A percentile compares a stretch with the other conserved stretches of the same genome.
These are phyloP conservation scores for Hylyphantes graminicola DNA, from an alignment of 1,140 invertebrate species.

Conservation along the genomic window DNA sequence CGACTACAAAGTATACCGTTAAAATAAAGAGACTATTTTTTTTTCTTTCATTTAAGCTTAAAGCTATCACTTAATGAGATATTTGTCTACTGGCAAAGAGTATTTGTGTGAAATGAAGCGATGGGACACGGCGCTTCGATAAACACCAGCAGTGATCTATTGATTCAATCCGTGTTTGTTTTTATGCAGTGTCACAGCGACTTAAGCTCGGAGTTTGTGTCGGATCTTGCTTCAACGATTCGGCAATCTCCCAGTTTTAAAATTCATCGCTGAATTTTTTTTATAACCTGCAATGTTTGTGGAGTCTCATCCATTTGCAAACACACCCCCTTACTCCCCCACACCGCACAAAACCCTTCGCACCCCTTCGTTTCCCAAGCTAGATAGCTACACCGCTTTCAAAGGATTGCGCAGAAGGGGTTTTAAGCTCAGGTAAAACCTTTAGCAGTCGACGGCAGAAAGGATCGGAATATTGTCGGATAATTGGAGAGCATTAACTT, in stretches of 20 bases:
- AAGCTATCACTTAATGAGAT: conserved; percentile 57
- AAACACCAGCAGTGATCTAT: conserved; percentile 47
- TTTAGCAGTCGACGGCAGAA: conserved; percentile 28
- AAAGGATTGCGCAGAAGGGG: conserved; percentile 5
- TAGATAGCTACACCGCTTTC: conserved; percentile 43
- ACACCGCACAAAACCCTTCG: background rate
- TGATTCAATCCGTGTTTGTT: conserved; percentile 38
- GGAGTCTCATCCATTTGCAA: conserved; percentile 51
- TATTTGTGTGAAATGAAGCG: conserved; percentile 46
- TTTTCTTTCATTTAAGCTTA: conserved; percentile 30
- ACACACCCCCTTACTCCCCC: conserved; percentile 20
- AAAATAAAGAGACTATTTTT: conserved; percentile 17
- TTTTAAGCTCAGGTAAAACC: conserved; percentile 51
- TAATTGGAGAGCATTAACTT: conserved; percentile 60
- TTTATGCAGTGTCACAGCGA: conserved; percentile 31
- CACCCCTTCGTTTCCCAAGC: conserved; percentile 41
- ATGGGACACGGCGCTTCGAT: conserved; percentile 45
- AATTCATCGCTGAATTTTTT: conserved; percentile 22
- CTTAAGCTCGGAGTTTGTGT: conserved; percentile 43
- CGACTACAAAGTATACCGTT: conserved; percentile 12
- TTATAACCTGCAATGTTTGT: conserved; percentile 41
- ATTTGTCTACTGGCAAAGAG: conserved; percentile 47
- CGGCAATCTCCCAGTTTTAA: conserved; percentile 34
- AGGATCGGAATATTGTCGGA: conserved; percentile 50
- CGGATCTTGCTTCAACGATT: conserved; percentile 42